Evolutionary conservation across 2,113 vertebrate genomes (phyloP), one percentile per base, ranked within the genome.

Genomic region (Tragelaphus strepsiceros): DNA sequence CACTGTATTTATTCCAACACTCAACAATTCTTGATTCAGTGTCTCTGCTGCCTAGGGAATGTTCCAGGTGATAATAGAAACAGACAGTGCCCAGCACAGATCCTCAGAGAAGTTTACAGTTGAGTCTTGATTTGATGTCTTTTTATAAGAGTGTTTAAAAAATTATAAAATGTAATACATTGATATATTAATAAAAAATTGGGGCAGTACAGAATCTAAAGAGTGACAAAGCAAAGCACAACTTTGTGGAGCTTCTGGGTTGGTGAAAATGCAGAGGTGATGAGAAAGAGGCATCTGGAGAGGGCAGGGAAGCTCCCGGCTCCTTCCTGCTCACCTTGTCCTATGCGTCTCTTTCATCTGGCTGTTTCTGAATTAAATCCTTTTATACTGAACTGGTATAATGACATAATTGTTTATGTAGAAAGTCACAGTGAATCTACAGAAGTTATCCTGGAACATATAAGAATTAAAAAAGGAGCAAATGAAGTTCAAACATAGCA

Each of bases 251-350:
- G 39, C 30, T 28, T 80, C 30, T 9, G 35, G n/a, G 26, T 30
- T 56, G 35, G 51, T 56, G 88, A 43, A 30, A 53, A 3, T 0
- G 0, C 3, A 3, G 51, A 30, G 17, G 64, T 54, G 56, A 24
- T 5, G 22, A 43, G 54, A 59, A 11, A 28, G 24, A 0, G 10
- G 7, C 51, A 14, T 54, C 17, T 43, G 64, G 51, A 39, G 5
- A 30, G 24, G 32, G 19, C 32, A 24, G 19, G 11, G 80, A 54
- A 5, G 13, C 51, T 24, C 53, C 53, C 35, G 0, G 0, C 53
- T 21, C 53, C 53, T 83, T 35, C 13, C 21, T 56, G 32, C n/a
- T 24, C 10, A 9, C 53, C 21, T 56, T 83, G 81, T 35, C 7
- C 53, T 16, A 1, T 56, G 13, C 12, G 0, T 56, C 13, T 83